A percentile compares a stretch with the other conserved stretches of the same genome.
Conservation (phyloP, 2,113 vertebrate genomes). For the Haemorhous mexicanus region DNA sequence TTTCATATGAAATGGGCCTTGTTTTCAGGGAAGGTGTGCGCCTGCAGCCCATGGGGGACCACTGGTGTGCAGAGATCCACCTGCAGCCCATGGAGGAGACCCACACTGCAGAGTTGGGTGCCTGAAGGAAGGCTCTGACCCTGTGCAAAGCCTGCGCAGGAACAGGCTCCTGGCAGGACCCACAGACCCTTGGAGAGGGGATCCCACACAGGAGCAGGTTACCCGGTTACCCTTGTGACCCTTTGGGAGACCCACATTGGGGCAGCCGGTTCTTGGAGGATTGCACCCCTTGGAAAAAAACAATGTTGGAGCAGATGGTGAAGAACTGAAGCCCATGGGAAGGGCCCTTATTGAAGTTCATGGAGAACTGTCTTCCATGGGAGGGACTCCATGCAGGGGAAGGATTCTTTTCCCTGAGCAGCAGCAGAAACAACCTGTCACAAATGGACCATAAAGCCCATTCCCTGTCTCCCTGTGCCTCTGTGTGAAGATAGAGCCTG, state of each 20-base stretch:
- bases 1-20: neutral
- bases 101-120: accelerated
- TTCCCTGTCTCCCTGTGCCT: neutral
- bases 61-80: neutral
- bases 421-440: accelerated
- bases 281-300: neutral
- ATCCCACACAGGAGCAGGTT: neutral
- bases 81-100: neutral
- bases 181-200: neutral
- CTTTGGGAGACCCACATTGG: neutral
- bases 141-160: neutral
- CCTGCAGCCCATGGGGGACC: neutral
- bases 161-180: neutral
- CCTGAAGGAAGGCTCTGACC: neutral
- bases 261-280: neutral
- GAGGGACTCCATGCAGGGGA: neutral
- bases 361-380: neutral
- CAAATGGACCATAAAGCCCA: neutral
- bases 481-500: neutral
- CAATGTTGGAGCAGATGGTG: neutral
- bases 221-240: neutral
- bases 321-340: neutral
- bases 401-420: neutral
- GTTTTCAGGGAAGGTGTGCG: neutral
- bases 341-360: neutral